phyloP scores from a whole-genome alignment of 2,888 invertebrate species.

The Cephalotes varians region DNA sequence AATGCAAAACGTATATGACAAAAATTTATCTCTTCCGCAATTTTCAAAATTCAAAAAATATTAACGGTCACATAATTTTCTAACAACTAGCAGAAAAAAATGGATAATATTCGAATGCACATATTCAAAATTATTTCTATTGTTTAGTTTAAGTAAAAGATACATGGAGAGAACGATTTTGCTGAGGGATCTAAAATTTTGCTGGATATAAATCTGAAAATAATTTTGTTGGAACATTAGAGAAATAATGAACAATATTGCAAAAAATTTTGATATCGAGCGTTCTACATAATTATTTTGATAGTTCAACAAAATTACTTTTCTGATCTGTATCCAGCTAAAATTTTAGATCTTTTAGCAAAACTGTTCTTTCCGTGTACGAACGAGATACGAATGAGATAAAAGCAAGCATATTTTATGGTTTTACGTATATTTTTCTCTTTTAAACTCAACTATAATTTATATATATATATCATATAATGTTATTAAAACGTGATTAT shows the following conservation, averaged over 20 bases:
- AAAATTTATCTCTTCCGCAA: background rate
- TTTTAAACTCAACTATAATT: background rate
- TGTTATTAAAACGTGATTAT: constrained; percentile 12
- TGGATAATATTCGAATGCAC: background rate
- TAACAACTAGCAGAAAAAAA: background rate
- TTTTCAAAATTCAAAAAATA: background rate
- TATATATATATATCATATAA: background rate
- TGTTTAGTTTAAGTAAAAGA: background rate
- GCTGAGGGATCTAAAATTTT: too few relatives aligned
- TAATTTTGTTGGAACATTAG: too few relatives aligned
- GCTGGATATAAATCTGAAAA: too few relatives aligned
- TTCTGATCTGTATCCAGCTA: too few relatives aligned
- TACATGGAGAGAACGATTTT: background rate
- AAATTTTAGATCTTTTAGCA: too few relatives aligned
- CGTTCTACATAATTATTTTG: too few relatives aligned
- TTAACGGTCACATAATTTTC: background rate
- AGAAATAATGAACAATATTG: too few relatives aligned
- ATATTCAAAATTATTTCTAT: background rate
- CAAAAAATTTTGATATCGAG: too few relatives aligned
- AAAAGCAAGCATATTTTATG: too few relatives aligned
- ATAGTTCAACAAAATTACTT: too few relatives aligned
- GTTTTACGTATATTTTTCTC: background rate
- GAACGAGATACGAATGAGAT: background rate
- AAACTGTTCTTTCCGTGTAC: too few relatives aligned
- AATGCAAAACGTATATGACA: background rate